Conservation (phyloP, 2,113 vertebrate genomes). For the Zosterops lateralis region DNA sequence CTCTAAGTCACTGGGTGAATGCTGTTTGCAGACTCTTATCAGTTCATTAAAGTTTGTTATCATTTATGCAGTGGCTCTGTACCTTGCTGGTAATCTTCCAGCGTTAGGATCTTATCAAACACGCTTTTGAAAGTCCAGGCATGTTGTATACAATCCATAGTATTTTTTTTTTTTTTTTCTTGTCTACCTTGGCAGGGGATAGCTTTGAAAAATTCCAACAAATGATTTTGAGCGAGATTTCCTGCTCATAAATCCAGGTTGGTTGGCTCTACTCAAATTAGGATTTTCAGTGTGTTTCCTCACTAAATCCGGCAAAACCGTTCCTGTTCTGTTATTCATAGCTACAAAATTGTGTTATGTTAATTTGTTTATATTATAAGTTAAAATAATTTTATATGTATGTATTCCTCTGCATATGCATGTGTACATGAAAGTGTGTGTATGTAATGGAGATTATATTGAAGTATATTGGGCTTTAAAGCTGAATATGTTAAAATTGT, state of each 20-base stretch:
- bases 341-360: conserved; percentile 30
- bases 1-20: background rate
- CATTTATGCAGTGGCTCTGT: conserved; percentile 4
- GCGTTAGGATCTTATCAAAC: conserved; percentile 35
- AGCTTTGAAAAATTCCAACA: conserved; percentile 58
- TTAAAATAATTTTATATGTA: conserved; percentile 47
- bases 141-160: conserved; percentile 7
- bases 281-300: conserved; percentile 55
- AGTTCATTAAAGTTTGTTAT: conserved; percentile 66
- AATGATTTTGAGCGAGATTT: conserved; percentile 37
- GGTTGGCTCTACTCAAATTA: conserved; percentile 13
- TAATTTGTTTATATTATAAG: conserved; percentile 49
- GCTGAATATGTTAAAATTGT: conserved; percentile 48
- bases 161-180: conserved; percentile 4
- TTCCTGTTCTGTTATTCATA: background rate
- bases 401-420: conserved; percentile 41
- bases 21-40: conserved; percentile 51
- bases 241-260: conserved; percentile 15
- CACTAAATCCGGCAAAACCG: background rate
- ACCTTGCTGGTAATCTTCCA: conserved; percentile 54
- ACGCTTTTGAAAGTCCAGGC: conserved; percentile 9
- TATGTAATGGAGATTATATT: conserved; percentile 13
- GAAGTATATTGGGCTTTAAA: conserved; percentile 48
- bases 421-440: conserved; percentile 1
- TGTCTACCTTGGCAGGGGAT: conserved; percentile 48